Evolutionary conservation across 2,113 vertebrate genomes (phyloP).

Genomic region (Riparia riparia): DNA sequence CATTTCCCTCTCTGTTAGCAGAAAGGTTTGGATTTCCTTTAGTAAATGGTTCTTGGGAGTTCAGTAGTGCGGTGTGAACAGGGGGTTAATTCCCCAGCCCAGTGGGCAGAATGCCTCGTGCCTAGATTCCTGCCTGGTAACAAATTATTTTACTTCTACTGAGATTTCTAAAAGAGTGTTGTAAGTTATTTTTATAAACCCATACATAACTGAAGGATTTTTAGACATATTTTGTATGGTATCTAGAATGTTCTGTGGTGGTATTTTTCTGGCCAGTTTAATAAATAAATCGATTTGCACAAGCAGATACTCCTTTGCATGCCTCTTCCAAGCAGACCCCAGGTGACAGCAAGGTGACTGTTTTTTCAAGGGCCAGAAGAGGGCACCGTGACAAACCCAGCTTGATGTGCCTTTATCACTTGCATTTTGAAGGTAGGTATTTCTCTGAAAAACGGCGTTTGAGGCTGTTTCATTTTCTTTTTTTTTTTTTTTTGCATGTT

Average conservation of each 20-base stretch:
- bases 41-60: background rate
- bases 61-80: background rate
- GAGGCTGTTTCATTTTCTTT: background rate
- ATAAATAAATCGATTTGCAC: constrained; percentile 39
- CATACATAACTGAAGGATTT: background rate
- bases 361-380: background rate
- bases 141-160: background rate
- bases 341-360: rapidly evolving
- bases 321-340: background rate
- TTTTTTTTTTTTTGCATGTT: background rate
- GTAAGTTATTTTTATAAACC: constrained; percentile 54
- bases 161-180: background rate
- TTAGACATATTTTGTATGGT: background rate
- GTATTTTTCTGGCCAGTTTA: constrained; percentile 34
- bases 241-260: background rate
- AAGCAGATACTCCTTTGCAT: background rate
- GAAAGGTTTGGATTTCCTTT: background rate
- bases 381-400: background rate
- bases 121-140: background rate
- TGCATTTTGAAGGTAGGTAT: background rate
- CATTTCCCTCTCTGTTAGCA: background rate
- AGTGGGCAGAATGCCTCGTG: background rate
- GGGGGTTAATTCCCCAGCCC: background rate
- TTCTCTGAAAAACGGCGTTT: background rate
- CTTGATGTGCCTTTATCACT: background rate